Evolutionary conservation across 1,140 invertebrate genomes (phyloP).

Genomic region (Sinella curviseta): DNA sequence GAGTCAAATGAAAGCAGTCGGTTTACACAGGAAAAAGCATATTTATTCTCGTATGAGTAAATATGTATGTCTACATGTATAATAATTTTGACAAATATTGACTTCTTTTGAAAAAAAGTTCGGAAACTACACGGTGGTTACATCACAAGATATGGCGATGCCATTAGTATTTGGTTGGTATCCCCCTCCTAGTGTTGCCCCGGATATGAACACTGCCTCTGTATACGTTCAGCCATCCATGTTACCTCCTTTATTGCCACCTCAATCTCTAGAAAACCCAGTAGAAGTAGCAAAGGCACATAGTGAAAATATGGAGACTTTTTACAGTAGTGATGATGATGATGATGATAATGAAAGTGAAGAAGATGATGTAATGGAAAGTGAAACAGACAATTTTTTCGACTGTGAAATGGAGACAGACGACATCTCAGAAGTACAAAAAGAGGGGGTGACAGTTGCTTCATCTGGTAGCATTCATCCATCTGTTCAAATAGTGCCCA

Average conservation of each 20-base stretch:
- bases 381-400: slow-evolving; percentile 29
- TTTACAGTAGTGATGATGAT: background rate
- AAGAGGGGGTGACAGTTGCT: background rate
- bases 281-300: slow-evolving; percentile 1
- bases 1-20: too few species aligned
- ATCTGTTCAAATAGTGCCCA: background rate
- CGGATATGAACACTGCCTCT: background rate
- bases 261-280: slow-evolving; percentile 2
- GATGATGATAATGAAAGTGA: slow-evolving; percentile 6
- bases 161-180: slow-evolving; percentile 38
- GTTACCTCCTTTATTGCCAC: slow-evolving; percentile 6
- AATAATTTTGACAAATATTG: background rate
- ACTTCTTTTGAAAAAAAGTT: slow-evolving; percentile 26
- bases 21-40: background rate
- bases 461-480: slow-evolving; percentile 13
- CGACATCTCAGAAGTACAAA: background rate
- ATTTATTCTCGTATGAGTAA: too few species aligned
- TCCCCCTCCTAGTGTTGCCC: slow-evolving; percentile 22
- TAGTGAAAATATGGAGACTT: slow-evolving; percentile 4
- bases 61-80: background rate
- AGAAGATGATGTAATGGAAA: slow-evolving; percentile 26
- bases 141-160: slow-evolving; percentile 20
- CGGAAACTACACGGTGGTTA: slow-evolving; percentile 33
- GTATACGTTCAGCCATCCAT: background rate
- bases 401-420: slow-evolving; percentile 19